phyloP scores from a whole-genome alignment of 2,113 vertebrate species.

The Ammodytes dubius region DNA sequence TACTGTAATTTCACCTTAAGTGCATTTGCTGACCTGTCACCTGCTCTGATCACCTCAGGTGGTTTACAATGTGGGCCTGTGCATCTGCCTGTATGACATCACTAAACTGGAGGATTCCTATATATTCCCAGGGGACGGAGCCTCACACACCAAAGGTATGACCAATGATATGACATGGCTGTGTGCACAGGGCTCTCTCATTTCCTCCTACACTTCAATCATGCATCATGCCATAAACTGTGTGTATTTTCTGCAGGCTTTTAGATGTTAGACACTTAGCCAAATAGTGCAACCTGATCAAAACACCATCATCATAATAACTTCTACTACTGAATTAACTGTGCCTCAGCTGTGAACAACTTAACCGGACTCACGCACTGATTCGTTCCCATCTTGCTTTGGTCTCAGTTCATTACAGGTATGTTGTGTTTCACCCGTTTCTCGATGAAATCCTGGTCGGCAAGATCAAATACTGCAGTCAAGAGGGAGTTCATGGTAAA shows the following conservation, averaged over 20 bases:
- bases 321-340: neutral
- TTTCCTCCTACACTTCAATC: neutral
- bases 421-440: constrained; percentile 96
- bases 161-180: neutral
- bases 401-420: constrained; percentile 92
- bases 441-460: constrained; percentile 95
- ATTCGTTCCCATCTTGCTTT: neutral
- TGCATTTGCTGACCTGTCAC: neutral
- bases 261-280: neutral
- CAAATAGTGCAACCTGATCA: neutral
- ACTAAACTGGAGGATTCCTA: constrained; percentile 96
- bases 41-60: constrained; percentile 82
- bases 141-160: constrained; percentile 95
- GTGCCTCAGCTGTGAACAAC: neutral
- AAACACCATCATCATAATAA: no score
- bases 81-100: constrained; percentile 95
- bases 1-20: neutral
- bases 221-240: neutral
- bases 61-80: constrained; percentile 94
- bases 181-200: neutral
- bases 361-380: neutral
- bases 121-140: constrained; percentile 96
- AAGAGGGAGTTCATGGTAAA: constrained; percentile 94
- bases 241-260: neutral
- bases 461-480: constrained; percentile 96